Conservation (phyloP, 2,797 vertebrate species). For the Apodemus agrarius region DNA sequence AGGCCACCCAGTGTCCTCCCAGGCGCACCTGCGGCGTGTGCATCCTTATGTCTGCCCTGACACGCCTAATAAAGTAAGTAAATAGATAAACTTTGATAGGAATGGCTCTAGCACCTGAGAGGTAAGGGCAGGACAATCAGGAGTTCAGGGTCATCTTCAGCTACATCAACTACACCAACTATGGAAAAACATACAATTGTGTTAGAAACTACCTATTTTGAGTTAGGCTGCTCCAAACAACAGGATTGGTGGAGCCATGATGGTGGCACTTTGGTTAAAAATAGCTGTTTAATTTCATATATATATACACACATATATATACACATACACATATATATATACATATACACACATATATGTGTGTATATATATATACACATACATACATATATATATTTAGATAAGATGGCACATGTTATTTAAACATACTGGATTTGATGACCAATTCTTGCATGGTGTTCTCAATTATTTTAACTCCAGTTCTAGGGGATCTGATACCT, state of each 20-base stretch:
- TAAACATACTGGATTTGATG: neutral
- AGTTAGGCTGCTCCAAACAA: neutral
- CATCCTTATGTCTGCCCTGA: too few relatives aligned
- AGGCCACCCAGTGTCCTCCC: neutral
- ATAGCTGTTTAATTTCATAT: neutral
- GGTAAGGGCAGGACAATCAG: neutral
- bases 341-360: too few relatives aligned
- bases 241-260: neutral
- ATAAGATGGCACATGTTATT: neutral
- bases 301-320: too few relatives aligned
- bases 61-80: neutral
- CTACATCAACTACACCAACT: neutral
- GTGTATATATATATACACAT: too few relatives aligned
- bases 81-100: neutral
- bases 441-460: neutral
- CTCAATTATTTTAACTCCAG: neutral
- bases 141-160: neutral
- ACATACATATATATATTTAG: too few relatives aligned
- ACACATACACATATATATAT: too few relatives aligned
- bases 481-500: neutral
- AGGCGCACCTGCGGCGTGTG: neutral
- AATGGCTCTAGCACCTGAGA: neutral
- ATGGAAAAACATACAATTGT: neutral
- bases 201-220: neutral
- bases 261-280: neutral